Percentiles rank a stretch among this genome's conserved stretches.
Evolutionary conservation across 1,140 invertebrate species (phyloP).

Genomic region (Oppia nitens): DNA sequence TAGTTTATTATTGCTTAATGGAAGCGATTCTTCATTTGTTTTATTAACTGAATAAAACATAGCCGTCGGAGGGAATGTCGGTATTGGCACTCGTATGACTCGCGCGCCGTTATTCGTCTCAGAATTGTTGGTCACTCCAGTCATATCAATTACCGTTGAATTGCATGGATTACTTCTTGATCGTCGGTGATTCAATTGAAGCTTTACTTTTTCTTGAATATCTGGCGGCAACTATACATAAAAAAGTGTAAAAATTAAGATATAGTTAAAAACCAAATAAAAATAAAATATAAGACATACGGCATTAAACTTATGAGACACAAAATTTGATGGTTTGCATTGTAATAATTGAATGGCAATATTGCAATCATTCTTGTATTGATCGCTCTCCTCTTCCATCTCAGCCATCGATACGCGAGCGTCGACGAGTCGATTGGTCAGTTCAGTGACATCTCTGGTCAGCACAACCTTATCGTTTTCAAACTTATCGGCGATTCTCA

Average conservation of each 20-base stretch:
- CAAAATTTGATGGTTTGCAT: constrained; percentile 85
- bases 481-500: constrained; percentile 75
- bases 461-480: constrained; percentile 73
- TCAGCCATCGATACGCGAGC: constrained; percentile 68
- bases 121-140: background rate
- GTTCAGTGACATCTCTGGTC: constrained; percentile 64
- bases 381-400: constrained; percentile 78
- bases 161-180: constrained; percentile 1
- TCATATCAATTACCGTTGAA: constrained; percentile 33
- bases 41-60: constrained; percentile 66
- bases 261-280: constrained; percentile 4
- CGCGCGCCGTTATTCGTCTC: constrained; percentile 28
- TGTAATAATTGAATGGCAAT: constrained; percentile 81
- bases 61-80: constrained; percentile 67
- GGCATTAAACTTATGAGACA: constrained; percentile 73
- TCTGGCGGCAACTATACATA: constrained; percentile 70
- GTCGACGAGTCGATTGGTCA: constrained; percentile 71
- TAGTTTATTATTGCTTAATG: constrained; percentile 7
- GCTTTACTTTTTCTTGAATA: constrained; percentile 62
- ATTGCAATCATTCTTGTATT: constrained; percentile 84
- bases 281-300: constrained; percentile 41
- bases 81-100: constrained; percentile 58
- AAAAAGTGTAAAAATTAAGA: constrained; percentile 18
- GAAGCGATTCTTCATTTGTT: constrained; percentile 14
- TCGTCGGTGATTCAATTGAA: constrained; percentile 26